Conservation (phyloP, 2,888 invertebrate genomes). For the Acleris literana region DNA sequence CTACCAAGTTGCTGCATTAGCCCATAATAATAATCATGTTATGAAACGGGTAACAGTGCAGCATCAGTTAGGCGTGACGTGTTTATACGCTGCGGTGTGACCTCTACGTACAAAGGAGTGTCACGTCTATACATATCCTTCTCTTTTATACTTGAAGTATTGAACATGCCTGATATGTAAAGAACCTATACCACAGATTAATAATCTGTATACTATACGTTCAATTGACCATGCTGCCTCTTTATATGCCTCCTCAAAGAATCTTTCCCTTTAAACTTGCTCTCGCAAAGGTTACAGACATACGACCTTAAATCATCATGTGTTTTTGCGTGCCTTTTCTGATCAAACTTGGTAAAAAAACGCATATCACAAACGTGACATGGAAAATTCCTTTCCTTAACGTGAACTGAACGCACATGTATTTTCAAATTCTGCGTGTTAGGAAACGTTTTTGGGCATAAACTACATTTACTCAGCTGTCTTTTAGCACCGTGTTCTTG, state of each 20-base stretch:
- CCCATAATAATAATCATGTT: too few relatives aligned
- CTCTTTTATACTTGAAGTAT: too few relatives aligned
- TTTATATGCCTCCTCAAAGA: constrained; percentile 35
- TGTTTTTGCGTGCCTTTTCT: constrained; percentile 30
- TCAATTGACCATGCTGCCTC: constrained; percentile 14
- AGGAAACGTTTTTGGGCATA: constrained; percentile 31
- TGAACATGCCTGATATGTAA: too few relatives aligned
- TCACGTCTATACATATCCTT: too few relatives aligned
- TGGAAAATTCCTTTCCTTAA: constrained; percentile 27
- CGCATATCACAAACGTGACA: constrained; percentile 32
- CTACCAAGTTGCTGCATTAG: too few relatives aligned
- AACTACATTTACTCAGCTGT: constrained; percentile 26
- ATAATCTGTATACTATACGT: too few relatives aligned
- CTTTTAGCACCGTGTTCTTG: constrained; percentile 32
- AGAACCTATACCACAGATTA: too few relatives aligned
- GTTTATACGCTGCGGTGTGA: too few relatives aligned
- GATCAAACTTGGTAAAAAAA: constrained; percentile 33
- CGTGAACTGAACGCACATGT: constrained; percentile 32
- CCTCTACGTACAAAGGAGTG: too few relatives aligned
- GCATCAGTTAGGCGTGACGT: too few relatives aligned
- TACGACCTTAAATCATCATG: constrained; percentile 20
- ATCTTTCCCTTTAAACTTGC: constrained; percentile 36
- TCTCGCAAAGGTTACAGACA: constrained; percentile 30
- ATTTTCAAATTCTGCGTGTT: constrained; percentile 19
- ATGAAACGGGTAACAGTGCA: too few relatives aligned